A percentile compares a stretch with the other conserved stretches of the same genome.
Conservation (phyloP, 2,888 invertebrate species). For the Hypercompe scribonia region DNA sequence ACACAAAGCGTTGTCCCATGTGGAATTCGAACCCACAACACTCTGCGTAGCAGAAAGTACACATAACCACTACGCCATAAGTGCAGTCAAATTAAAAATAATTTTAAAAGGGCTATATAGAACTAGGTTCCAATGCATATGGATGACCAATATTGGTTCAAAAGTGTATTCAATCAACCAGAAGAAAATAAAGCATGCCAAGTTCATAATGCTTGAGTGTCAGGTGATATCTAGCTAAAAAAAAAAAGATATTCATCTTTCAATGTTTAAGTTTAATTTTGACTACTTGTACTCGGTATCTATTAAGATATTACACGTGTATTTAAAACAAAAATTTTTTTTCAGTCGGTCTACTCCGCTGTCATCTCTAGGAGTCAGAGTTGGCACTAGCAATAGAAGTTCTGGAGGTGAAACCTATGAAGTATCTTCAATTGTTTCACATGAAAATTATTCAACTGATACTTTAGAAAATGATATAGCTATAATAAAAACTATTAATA, state of each 20-base stretch:
- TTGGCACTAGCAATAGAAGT: slow-evolving; percentile 68
- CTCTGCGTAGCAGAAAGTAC: too few species aligned
- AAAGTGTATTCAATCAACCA: neutral
- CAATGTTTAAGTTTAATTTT: neutral
- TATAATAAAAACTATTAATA: slow-evolving; percentile 61
- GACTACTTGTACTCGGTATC: too few species aligned
- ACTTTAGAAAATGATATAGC: slow-evolving; percentile 76
- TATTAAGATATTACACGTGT: neutral
- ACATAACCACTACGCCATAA: too few species aligned
- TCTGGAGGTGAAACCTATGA: slow-evolving; percentile 70
- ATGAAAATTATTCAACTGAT: slow-evolving; percentile 63
- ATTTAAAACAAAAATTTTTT: neutral
- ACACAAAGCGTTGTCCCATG: too few species aligned
- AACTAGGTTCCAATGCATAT: neutral
- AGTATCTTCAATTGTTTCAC: slow-evolving; percentile 61
- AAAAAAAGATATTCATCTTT: too few species aligned
- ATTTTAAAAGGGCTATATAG: neutral
- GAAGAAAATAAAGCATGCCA: neutral
- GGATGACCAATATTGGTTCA: neutral
- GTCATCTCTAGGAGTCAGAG: slow-evolving; percentile 61
- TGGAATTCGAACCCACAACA: too few species aligned
- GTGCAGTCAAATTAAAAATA: too few species aligned
- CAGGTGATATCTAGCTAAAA: too few species aligned
- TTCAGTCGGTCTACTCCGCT: slow-evolving; percentile 64
- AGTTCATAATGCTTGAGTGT: neutral